These are phyloP conservation scores for Forpus xanthops DNA, from an alignment of 2,797 vertebrate species.

Conservation along the genomic window DNA sequence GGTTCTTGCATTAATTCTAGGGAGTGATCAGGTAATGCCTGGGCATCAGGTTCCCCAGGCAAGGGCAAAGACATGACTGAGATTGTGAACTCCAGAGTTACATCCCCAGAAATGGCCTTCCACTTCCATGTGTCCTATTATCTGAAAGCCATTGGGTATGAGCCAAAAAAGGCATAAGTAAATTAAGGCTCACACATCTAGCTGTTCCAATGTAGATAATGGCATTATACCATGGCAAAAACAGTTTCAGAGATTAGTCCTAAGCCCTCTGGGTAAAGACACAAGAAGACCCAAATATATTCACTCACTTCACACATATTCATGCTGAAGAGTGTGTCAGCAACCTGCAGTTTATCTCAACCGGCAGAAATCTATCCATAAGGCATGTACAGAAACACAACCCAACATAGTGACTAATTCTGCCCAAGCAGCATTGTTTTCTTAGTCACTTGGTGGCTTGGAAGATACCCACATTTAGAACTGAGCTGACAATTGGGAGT, in stretches of 20 bases:
- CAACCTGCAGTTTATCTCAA: slow-evolving; percentile 40
- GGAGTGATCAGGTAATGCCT: not conserved
- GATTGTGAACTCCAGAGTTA: not conserved
- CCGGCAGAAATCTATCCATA: slow-evolving; percentile 46
- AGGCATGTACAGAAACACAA: slow-evolving; percentile 41
- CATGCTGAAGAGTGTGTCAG: not conserved
- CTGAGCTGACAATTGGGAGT: not conserved
- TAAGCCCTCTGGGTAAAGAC: not conserved
- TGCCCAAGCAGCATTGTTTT: slow-evolving; percentile 10
- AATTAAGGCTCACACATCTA: slow-evolving; percentile 7
- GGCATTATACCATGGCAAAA: not conserved
- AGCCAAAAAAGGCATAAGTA: not conserved
- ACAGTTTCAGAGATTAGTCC: not conserved
- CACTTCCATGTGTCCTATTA: not conserved
- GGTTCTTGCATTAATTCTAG: not conserved
- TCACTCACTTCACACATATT: not conserved
- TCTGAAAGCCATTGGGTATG: not conserved
- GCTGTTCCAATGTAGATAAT: not conserved
- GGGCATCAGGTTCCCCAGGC: not conserved
- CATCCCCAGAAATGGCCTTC: not conserved
- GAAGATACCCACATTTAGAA: slow-evolving; percentile 47
- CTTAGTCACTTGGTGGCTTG: slow-evolving; percentile 26
- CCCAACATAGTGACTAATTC: slow-evolving; percentile 56
- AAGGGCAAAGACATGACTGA: not conserved
- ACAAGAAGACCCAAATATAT: not conserved